Evolutionary conservation across 2,113 vertebrate species (phyloP).

Genomic region (Murina feae): DNA sequence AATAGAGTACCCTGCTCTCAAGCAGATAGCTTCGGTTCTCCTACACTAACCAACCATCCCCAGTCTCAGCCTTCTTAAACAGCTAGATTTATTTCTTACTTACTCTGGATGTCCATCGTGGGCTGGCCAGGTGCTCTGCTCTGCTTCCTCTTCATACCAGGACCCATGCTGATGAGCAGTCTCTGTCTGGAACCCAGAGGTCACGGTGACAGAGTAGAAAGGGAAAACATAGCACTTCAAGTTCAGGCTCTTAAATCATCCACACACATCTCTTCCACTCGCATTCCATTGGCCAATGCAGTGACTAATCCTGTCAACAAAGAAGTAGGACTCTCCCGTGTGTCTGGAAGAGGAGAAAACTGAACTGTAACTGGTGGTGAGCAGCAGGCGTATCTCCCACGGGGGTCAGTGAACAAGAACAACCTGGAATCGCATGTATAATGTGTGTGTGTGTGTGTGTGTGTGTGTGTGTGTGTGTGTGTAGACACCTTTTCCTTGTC

Average conservation of each 20-base stretch:
- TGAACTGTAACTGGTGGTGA: background rate
- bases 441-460: background rate
- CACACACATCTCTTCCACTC: background rate
- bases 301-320: background rate
- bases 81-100: background rate
- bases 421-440: background rate
- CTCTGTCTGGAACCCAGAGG: background rate
- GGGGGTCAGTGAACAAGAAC: background rate
- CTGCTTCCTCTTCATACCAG: background rate
- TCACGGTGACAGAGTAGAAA: background rate
- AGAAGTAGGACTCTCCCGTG: background rate
- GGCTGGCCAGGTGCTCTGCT: background rate
- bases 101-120: background rate
- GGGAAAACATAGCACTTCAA: background rate
- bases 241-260: background rate
- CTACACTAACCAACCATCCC: background rate
- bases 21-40: background rate
- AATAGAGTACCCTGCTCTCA: background rate
- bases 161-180: background rate
- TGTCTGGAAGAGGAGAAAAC: background rate
- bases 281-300: background rate
- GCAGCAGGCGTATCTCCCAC: accelerated
- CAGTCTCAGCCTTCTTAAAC: background rate
- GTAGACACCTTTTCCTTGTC: background rate
- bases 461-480: background rate